Percentiles rank a stretch among this genome's conserved stretches.
Evolutionary conservation across 53 echinoderm and acorn worm species (phyloP).

Genomic region (Henricia sp.): DNA sequence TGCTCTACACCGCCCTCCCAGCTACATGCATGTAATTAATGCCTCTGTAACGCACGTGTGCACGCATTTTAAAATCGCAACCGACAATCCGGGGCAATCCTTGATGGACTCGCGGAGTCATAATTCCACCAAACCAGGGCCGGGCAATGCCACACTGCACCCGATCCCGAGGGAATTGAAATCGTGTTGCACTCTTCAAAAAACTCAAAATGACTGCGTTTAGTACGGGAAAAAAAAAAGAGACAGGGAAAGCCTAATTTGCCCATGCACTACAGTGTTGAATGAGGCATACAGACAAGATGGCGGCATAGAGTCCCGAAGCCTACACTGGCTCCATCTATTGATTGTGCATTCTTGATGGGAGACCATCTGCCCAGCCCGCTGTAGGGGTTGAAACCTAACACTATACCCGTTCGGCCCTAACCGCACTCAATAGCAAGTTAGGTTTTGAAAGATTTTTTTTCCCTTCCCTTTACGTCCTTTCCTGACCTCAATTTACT

Average conservation of each 20-base stretch:
- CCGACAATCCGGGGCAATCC: no score
- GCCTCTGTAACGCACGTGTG: neutral
- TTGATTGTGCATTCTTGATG: conserved; percentile 63
- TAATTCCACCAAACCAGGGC: conserved; percentile 12
- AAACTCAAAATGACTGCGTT: conserved; percentile 8
- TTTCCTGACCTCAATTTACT: conserved; percentile 34
- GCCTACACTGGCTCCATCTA: conserved; percentile 18
- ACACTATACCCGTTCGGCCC: conserved; percentile 27
- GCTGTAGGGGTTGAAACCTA: conserved; percentile 55
- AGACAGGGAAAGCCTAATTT: neutral
- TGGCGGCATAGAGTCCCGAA: conserved; percentile 46
- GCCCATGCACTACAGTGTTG: conserved; percentile 12
- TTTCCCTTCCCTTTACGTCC: neutral
- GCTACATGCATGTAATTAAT: no score
- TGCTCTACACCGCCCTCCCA: no score
- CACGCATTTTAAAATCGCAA: conserved; percentile 41
- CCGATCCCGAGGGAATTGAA: conserved; percentile 24
- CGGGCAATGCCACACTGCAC: neutral
- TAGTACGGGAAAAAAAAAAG: conserved; percentile 6
- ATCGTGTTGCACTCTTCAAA: neutral
- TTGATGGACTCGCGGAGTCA: no score
- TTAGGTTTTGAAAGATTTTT: neutral
- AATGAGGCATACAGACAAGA: conserved; percentile 57
- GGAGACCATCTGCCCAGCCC: conserved; percentile 57
- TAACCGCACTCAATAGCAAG: conserved; percentile 34